Percentiles rank a stretch among this genome's conserved stretches.
phyloP scores from a whole-genome alignment of 2,113 vertebrate species.

The Eubucco bourcierii region DNA sequence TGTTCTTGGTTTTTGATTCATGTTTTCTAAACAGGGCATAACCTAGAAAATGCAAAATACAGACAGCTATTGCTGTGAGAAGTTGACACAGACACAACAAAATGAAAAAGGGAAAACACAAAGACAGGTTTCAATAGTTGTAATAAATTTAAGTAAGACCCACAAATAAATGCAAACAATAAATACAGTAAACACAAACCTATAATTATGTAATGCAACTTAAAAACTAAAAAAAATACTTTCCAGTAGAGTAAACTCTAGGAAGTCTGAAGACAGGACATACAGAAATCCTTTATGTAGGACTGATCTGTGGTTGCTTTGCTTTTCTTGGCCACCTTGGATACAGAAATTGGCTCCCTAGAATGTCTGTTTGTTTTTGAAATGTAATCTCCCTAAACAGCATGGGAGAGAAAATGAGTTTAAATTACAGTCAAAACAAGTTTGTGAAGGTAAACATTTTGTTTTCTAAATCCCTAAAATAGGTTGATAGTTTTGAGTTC shows the following conservation, averaged over 20 bases:
- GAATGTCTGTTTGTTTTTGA: conserved; percentile 37
- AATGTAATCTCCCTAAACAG: neutral
- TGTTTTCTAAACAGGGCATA: neutral
- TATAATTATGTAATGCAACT: neutral
- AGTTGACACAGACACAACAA: neutral
- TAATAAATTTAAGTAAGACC: neutral
- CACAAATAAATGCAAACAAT: neutral
- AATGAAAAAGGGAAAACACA: neutral
- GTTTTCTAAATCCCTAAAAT: conserved; percentile 25
- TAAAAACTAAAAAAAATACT: neutral
- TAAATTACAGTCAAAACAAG: conserved; percentile 12
- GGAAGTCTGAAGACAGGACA: neutral
- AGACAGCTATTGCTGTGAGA: neutral
- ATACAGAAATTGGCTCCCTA: neutral
- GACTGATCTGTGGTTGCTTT: neutral
- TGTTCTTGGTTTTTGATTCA: neutral
- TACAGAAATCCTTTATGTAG: neutral
- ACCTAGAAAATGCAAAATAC: neutral
- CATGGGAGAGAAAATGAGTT: neutral
- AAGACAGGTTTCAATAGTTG: neutral
- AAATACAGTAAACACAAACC: too few relatives aligned
- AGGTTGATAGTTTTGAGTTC: neutral
- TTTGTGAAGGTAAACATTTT: conserved; percentile 39
- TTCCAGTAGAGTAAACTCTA: neutral
- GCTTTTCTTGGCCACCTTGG: neutral